A percentile compares a stretch with the other conserved stretches of the same genome.
These are phyloP conservation scores for Charaxes varanes DNA, from an alignment of 1,140 invertebrate genomes.

Conservation along the genomic window DNA sequence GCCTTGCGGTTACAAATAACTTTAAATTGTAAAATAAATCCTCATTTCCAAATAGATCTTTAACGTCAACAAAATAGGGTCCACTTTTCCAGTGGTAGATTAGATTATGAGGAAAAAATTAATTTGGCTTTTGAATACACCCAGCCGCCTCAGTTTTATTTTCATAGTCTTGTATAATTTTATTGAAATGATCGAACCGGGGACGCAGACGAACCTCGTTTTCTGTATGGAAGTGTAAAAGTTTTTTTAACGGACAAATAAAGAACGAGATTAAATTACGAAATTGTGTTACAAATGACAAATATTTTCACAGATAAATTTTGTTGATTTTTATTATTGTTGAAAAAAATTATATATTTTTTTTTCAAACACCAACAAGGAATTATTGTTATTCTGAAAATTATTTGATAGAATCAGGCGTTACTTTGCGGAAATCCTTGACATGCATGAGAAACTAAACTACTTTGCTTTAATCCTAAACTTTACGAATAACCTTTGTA, in stretches of 20 bases:
- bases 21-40: constrained; percentile 11
- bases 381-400: too few relatives aligned
- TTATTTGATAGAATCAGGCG: too few relatives aligned
- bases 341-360: too few relatives aligned
- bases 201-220: constrained; percentile 28
- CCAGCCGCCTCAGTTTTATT: constrained; percentile 44
- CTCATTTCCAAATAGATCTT: constrained; percentile 9
- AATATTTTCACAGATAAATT: too few relatives aligned
- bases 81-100: constrained; percentile 16
- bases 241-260: constrained; percentile 16
- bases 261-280: too few relatives aligned
- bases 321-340: too few relatives aligned
- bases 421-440: too few relatives aligned
- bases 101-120: constrained; percentile 20
- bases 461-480: too few relatives aligned
- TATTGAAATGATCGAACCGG: constrained; percentile 43
- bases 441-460: too few relatives aligned
- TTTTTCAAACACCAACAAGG: too few relatives aligned
- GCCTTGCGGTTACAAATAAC: constrained; percentile 24
- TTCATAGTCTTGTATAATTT: constrained; percentile 56
- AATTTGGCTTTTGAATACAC: constrained; percentile 26
- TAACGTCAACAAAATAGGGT: constrained; percentile 18
- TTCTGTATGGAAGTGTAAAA: constrained; percentile 24
- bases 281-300: too few relatives aligned
- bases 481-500: too few relatives aligned